phyloP scores from a whole-genome alignment of 2,113 vertebrate species.

The Psammodynastes pulverulentus region DNA sequence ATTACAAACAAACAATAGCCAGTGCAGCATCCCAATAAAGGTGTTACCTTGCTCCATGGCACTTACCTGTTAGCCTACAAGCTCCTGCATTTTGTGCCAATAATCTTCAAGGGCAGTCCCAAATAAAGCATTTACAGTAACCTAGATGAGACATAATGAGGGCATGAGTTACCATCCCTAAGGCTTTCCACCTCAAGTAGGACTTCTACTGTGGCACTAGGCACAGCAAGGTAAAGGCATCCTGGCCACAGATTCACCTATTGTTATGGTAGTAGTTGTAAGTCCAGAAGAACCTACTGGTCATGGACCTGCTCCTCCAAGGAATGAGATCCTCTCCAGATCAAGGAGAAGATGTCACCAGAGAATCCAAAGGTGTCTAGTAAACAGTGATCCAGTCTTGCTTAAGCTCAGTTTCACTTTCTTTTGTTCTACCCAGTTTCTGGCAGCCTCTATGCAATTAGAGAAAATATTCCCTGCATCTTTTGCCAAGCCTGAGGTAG shows the following conservation, averaged over 20 bases:
- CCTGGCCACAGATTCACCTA: background rate
- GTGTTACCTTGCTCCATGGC: background rate
- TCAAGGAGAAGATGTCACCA: background rate
- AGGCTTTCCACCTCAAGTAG: background rate
- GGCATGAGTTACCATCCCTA: background rate
- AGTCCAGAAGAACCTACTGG: background rate
- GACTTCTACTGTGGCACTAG: background rate
- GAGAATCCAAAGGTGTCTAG: background rate
- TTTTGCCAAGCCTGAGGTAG: background rate
- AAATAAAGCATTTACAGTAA: background rate
- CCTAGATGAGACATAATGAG: background rate
- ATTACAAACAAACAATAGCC: background rate
- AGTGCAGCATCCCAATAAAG: background rate
- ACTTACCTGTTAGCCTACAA: background rate
- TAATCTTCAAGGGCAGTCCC: background rate
- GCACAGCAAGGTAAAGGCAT: background rate
- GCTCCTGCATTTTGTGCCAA: background rate
- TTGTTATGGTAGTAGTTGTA: background rate
- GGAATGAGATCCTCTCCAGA: background rate
- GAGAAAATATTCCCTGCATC: background rate
- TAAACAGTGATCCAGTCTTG: background rate
- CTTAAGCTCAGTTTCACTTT: background rate
- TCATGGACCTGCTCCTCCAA: background rate
- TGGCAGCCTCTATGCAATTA: background rate
- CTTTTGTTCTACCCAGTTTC: background rate